Base-by-base conservation (phyloP, 2,797 vertebrate genomes). In the Bucorvus abyssinicus region DNA sequence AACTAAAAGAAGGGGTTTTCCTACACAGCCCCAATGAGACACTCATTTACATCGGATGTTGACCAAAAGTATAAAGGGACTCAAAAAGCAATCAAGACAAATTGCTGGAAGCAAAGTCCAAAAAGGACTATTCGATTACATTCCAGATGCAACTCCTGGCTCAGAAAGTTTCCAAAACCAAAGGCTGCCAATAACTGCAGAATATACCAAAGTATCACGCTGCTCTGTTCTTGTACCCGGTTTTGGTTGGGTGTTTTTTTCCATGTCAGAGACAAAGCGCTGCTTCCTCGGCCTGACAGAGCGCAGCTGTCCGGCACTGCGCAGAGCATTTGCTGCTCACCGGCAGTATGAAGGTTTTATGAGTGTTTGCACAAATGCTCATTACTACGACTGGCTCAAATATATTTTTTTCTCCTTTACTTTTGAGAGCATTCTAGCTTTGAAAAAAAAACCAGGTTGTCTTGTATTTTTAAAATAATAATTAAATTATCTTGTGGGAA, bases 121-220 rank as follows among this genome's bases (percentile, higher is more conserved):
- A 68, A 59, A 64, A 97, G 52, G 50, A 84, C 80, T 80, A 80
- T 50, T 84, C 3, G 0, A 69, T 95, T 87, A 79, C 86, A 83
- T 64, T 96, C 84, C 92, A 92, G 86, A 84, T 53, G 63, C 70
- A 88, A 30, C 60, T 79, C 78, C 86, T 93, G 92, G 94, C 93
- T 85, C 86, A 13, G 23, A 52, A 82, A 93, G 67, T 90, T 95
- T 93, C 90, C 12, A 0, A 90, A 74, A 16, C 60, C 70, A 45
- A 90, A 74, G 86, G 63, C 60, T 84, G 74, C 93, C 95, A 95
- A 2, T 77, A 85, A 82, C 17, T 82, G 75, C 40, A 14, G 84
- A 84, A 50, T 64, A 73, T 26, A 78, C 83, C 55, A 12, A 84
- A 70, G 81, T 32, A 70, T 79, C 74, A 12, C 74, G 10, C 2